Percentiles rank a stretch among this genome's conserved stretches.
These are phyloP conservation scores for Anabas testudineus DNA, from an alignment of 2,797 vertebrate species.

Conservation along the genomic window DNA sequence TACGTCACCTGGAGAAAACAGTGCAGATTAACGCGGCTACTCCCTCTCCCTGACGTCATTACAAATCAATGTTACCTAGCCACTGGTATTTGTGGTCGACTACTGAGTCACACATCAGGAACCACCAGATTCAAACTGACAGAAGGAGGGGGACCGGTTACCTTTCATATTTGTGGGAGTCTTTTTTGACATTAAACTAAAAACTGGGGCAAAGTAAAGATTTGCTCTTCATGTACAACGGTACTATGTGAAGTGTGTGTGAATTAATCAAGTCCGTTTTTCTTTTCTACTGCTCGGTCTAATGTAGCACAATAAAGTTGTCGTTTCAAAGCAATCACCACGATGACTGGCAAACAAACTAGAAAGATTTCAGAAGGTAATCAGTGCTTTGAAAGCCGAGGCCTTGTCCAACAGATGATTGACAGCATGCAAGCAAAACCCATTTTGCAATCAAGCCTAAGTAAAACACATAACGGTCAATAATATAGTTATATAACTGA, in stretches of 20 bases:
- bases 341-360: neutral
- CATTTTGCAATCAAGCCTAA: neutral
- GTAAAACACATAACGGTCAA: constrained; percentile 3
- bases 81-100: constrained; percentile 72
- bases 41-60: constrained; percentile 62
- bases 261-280: constrained; percentile 4
- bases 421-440: constrained; percentile 4
- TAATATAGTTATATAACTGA: neutral
- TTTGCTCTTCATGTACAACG: constrained; percentile 28
- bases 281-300: neutral
- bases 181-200: constrained; percentile 51
- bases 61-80: constrained; percentile 71
- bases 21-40: constrained; percentile 65
- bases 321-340: constrained; percentile 14
- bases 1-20: constrained; percentile 74
- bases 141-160: constrained; percentile 53
- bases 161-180: constrained; percentile 49
- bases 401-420: constrained; percentile 4
- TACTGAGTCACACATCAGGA: constrained; percentile 52
- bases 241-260: constrained; percentile 41
- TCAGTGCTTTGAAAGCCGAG: neutral
- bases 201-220: constrained; percentile 65
- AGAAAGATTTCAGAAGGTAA: constrained; percentile 7
- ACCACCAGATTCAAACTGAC: constrained; percentile 61
- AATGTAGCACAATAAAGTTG: neutral